A percentile compares a stretch with the other conserved stretches of the same genome.
These are phyloP conservation scores for Stegodyphus mimosarum DNA, from an alignment of 1,140 invertebrate genomes.

Conservation along the genomic window DNA sequence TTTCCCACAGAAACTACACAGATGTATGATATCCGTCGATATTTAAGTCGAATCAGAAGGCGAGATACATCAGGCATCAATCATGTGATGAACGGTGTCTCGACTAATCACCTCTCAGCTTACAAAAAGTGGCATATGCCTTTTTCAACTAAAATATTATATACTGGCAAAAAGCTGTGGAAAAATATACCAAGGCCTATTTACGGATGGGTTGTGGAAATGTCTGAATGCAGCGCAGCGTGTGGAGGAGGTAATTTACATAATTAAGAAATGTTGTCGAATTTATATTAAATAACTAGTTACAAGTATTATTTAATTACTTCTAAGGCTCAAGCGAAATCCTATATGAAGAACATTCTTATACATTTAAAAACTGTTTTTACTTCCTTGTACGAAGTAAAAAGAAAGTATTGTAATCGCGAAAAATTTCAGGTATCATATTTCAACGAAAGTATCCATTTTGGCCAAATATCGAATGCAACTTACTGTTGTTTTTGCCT, in stretches of 20 bases:
- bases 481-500: no score
- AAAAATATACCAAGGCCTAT: background rate
- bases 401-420: no score
- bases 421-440: no score
- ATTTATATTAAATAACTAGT: no score
- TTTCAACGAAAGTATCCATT: no score
- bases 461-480: no score
- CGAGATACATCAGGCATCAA: slow-evolving; percentile 42
- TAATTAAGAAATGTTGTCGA: no score
- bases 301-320: no score
- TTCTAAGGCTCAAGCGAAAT: no score
- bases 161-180: slow-evolving; percentile 5
- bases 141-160: background rate
- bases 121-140: slow-evolving; percentile 6
- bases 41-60: slow-evolving; percentile 22
- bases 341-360: no score
- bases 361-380: no score
- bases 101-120: background rate
- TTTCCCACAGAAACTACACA: slow-evolving; percentile 14
- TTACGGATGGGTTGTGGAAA: slow-evolving; percentile 53
- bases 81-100: slow-evolving; percentile 6
- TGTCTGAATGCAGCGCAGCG: slow-evolving; percentile 52
- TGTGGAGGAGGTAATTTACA: slow-evolving; percentile 52
- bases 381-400: no score
- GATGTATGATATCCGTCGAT: slow-evolving; percentile 54